Percentiles rank a stretch among this genome's conserved stretches.
Evolutionary conservation across 1,140 invertebrate genomes (phyloP).

Genomic region (Nasonia longicornis): DNA sequence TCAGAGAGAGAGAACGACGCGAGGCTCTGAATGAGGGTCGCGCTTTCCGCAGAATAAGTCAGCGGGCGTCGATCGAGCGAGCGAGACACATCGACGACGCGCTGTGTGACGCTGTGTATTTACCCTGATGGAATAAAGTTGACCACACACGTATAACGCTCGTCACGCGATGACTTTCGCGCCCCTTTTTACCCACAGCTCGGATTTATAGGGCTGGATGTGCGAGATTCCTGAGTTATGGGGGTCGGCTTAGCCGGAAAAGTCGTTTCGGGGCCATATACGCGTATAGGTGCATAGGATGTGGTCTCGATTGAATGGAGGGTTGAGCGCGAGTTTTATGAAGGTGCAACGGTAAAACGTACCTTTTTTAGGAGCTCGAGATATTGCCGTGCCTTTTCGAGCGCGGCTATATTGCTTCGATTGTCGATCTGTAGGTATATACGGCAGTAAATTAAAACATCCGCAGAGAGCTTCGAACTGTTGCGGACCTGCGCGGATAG

Average conservation of each 20-base stretch:
- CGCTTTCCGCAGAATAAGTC: slow-evolving; percentile 18
- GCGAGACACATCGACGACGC: neutral
- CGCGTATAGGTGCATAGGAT: no score
- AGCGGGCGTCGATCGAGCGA: slow-evolving; percentile 8
- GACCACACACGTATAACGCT: slow-evolving; percentile 14
- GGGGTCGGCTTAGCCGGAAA: neutral
- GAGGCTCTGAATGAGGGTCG: neutral
- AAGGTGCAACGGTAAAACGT: neutral
- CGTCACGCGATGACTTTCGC: neutral
- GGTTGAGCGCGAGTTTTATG: slow-evolving; percentile 5
- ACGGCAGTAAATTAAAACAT: neutral
- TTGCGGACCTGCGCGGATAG: neutral
- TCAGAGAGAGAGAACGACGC: neutral
- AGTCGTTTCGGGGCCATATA: neutral
- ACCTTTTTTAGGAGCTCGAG: neutral
- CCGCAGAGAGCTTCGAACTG: neutral
- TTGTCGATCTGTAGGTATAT: neutral
- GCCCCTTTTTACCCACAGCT: neutral
- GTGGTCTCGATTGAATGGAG: neutral
- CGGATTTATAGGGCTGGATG: neutral
- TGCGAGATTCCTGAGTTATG: neutral
- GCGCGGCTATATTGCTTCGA: neutral
- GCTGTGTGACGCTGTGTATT: neutral
- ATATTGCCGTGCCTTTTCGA: neutral
- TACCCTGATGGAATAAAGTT: neutral